These are phyloP conservation scores for Trichogramma pretiosum DNA, from an alignment of 1,140 invertebrate species.

Conservation along the genomic window DNA sequence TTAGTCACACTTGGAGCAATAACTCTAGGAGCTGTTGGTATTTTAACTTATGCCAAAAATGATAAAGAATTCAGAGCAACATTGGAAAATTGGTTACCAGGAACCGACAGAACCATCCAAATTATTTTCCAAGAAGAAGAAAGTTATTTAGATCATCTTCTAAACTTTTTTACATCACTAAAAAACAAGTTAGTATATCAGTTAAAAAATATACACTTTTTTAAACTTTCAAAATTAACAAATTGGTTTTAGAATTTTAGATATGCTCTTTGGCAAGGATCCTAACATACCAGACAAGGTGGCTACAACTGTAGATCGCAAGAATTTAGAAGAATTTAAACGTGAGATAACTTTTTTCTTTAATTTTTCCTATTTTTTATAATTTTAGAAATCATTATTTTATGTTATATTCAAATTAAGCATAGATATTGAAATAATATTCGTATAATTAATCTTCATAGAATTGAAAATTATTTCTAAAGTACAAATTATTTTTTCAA, in stretches of 20 bases:
- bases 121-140: slow-evolving; percentile 60
- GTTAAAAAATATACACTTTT: slow-evolving; percentile 24
- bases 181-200: slow-evolving; percentile 35
- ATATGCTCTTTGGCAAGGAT: slow-evolving; percentile 20
- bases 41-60: slow-evolving; percentile 55
- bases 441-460: too few species aligned
- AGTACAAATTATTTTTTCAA: neutral
- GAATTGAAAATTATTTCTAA: neutral
- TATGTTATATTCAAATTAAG: neutral
- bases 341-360: slow-evolving; percentile 27
- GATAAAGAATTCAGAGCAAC: slow-evolving; percentile 57
- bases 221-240: too few species aligned
- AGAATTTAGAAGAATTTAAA: slow-evolving; percentile 30
- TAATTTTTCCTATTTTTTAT: neutral
- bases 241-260: slow-evolving; percentile 26
- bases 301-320: slow-evolving; percentile 22
- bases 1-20: slow-evolving; percentile 48
- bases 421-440: too few species aligned
- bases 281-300: slow-evolving; percentile 28
- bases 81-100: slow-evolving; percentile 58
- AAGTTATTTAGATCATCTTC: slow-evolving; percentile 41
- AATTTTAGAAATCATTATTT: neutral
- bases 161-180: slow-evolving; percentile 28
- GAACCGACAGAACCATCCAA: slow-evolving; percentile 55
- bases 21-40: slow-evolving; percentile 45